Evolutionary conservation across 2,888 invertebrate genomes (phyloP), one percentile per base, ranked within the genome.

Genomic region (Tridacna gigas): DNA sequence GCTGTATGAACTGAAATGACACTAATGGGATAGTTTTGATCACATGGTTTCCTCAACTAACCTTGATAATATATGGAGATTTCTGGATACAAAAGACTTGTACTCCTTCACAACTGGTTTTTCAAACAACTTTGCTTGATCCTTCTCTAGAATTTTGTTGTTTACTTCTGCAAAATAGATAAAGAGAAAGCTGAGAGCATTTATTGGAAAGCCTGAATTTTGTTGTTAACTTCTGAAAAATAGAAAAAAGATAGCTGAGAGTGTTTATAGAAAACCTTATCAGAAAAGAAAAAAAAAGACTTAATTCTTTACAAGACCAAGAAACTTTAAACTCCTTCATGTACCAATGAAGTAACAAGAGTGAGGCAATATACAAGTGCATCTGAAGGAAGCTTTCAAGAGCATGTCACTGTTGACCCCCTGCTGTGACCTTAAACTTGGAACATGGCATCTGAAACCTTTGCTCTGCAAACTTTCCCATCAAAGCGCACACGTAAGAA

Each of bases 51-150:
- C 37, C 37, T 4, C 37, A 37, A 48, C 88, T 76, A 73, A 94
- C 94, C 89, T 90, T 61, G 90, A 82, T 26, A 94, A 86, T n/a
- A 94, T 90, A 82, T 94, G 94, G 25, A 93, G 83, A 79, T 94
- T 94, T 37, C 91, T 89, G 18, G 92, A 90, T 7, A 94, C 90
- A 90, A 95, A 95, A 37, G 90, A 86, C 63, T 90, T 90, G 88
- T 90, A 94, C 48, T 92, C 89, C 80, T 91, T 79, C 28, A 93
- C 86, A 47, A 79, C 69, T 0, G 80, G 79, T 26, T 56, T 63
- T 9, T 82, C 79, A 77, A 90, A 73, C 67, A 91, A 89, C 76
- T 84, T 90, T 47, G 84, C 71, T 69, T 89, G 90, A 22, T 91
- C 91, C 73, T 88, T 89, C 65, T 92, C 92, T 69, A 79, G 51